Conservation (phyloP, 2,113 vertebrate genomes). For the Petroica traversi region DNA sequence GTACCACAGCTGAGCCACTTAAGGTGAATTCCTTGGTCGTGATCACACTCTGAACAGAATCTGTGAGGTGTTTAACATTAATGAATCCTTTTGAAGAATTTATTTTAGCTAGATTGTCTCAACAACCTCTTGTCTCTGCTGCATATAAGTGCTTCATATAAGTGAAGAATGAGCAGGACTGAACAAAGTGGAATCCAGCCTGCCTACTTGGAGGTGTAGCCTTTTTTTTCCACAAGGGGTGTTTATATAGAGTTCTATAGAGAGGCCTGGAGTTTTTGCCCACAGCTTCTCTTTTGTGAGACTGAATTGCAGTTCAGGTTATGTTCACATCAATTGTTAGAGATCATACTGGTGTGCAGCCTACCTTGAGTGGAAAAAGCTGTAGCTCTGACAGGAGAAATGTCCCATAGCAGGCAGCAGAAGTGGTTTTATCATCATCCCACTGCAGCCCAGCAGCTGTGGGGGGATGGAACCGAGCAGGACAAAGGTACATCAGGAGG, state of each 20-base stretch:
- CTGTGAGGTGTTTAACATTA: not conserved
- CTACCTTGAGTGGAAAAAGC: fast-evolving
- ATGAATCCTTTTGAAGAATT: not conserved
- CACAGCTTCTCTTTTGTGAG: not conserved
- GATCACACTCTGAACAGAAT: not conserved
- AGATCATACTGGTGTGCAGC: not conserved
- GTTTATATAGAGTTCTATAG: not conserved
- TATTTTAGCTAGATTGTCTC: not conserved
- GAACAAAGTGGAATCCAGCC: not conserved
- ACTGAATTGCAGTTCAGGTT: not conserved
- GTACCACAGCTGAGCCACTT: not conserved
- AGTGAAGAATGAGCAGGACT: not conserved
- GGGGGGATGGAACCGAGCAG: fast-evolving
- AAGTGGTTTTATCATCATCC: not conserved
- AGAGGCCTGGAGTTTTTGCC: not conserved
- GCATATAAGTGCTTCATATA: not conserved
- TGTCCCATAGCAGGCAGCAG: not conserved
- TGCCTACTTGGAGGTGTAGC: not conserved
- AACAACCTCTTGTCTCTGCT: not conserved
- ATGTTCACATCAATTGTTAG: not conserved
- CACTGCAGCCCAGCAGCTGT: not conserved
- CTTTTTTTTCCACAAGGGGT: not conserved
- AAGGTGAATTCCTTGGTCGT: not conserved
- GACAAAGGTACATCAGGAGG: not conserved
- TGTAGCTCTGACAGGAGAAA: not conserved